Evolutionary conservation across 2,888 invertebrate genomes (phyloP).

Genomic region (Mylabris sibirica): DNA sequence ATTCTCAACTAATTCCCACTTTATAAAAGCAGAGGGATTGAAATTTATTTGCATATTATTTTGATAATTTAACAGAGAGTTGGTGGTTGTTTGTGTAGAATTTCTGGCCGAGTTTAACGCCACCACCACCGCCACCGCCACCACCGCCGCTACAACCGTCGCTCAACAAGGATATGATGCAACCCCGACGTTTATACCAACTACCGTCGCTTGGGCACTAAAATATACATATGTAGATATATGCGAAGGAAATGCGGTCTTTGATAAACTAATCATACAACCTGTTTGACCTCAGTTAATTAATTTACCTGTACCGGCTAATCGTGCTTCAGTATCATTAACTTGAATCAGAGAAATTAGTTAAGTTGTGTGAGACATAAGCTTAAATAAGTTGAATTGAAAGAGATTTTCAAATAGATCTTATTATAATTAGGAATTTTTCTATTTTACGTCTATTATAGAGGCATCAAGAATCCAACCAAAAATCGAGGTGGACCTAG

Average conservation of each 20-base stretch:
- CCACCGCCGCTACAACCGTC: constrained; percentile 19
- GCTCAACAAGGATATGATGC: constrained; percentile 38
- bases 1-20: constrained; percentile 6
- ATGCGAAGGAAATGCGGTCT: constrained; percentile 56
- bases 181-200: constrained; percentile 39
- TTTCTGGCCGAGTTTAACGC: background rate
- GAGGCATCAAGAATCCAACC: too few species aligned
- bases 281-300: constrained; percentile 62
- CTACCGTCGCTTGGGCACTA: constrained; percentile 38
- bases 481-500: too few species aligned
- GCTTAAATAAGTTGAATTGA: background rate
- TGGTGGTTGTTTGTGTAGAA: background rate
- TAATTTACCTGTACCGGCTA: constrained; percentile 56
- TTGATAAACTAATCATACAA: constrained; percentile 60
- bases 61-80: constrained; percentile 25
- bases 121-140: background rate
- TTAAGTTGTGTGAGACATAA: constrained; percentile 19
- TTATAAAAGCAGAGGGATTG: constrained; percentile 20
- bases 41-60: constrained; percentile 44
- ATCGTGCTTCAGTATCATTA: constrained; percentile 40
- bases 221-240: constrained; percentile 12
- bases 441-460: too few species aligned
- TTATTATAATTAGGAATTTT: background rate
- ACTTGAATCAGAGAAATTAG: constrained; percentile 33
- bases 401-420: background rate